These are phyloP conservation scores for Mixornis gularis DNA, from an alignment of 2,113 vertebrate genomes.

Conservation along the genomic window DNA sequence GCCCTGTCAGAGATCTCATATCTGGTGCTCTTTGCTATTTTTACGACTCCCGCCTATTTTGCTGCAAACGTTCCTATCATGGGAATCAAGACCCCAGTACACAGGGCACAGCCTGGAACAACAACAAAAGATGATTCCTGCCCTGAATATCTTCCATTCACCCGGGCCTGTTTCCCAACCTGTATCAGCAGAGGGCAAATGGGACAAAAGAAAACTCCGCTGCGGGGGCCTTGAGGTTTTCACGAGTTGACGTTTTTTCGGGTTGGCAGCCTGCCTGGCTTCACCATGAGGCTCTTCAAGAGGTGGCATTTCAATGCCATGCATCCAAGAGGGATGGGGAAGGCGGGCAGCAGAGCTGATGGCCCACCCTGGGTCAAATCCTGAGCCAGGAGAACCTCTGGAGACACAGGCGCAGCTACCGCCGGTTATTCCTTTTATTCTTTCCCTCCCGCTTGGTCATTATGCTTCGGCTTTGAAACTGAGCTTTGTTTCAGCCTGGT, in stretches of 20 bases:
- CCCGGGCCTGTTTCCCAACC: not conserved
- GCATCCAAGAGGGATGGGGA: not conserved
- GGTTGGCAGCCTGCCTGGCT: constrained; percentile 4
- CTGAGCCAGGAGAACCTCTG: constrained; percentile 7
- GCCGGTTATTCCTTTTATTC: constrained; percentile 4
- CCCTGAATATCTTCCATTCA: not conserved
- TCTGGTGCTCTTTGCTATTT: not conserved
- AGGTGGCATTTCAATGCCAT: not conserved
- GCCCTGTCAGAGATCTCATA: not conserved
- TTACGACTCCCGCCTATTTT: not conserved
- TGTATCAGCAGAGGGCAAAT: not conserved
- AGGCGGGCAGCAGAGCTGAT: not conserved
- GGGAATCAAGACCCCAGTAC: not conserved
- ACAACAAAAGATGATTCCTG: not conserved
- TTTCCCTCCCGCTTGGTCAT: constrained; percentile 27
- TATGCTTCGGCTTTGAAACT: constrained; percentile 40
- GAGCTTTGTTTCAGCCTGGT: constrained; percentile 61
- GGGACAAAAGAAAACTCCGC: not conserved
- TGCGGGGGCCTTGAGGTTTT: not conserved
- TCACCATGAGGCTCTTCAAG: not conserved
- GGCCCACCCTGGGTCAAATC: not conserved
- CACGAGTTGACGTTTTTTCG: not conserved
- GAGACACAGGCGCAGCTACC: not conserved
- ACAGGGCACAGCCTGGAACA: not conserved
- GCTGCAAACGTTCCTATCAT: accelerated